phyloP scores from a whole-genome alignment of 2,797 vertebrate species.

The Eutrigla gurnardus region DNA sequence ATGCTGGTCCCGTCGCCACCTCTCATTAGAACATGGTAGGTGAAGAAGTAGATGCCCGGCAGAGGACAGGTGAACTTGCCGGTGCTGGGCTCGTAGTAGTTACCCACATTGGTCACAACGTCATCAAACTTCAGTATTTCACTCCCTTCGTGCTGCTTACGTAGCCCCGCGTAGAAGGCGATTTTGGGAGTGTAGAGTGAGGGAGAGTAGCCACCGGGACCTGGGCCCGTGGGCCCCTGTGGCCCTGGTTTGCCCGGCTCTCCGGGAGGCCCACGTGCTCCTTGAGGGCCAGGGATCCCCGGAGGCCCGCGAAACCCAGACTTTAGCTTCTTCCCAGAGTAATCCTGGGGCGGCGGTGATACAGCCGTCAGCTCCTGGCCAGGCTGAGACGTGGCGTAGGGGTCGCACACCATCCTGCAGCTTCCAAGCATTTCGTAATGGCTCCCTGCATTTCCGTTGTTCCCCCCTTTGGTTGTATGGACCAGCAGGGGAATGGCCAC shows the following conservation, averaged over 20 bases:
- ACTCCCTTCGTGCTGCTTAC: constrained; percentile 89
- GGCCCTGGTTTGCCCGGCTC: constrained; percentile 90
- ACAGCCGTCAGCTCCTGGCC: constrained; percentile 79
- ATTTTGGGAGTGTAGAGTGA: constrained; percentile 91
- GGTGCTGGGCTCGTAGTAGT: constrained; percentile 92
- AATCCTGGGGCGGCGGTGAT: constrained; percentile 87
- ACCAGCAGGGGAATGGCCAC: constrained; percentile 96
- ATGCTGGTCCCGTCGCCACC: constrained; percentile 91
- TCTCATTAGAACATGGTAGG: constrained; percentile 92
- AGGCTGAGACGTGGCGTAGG: constrained; percentile 84
- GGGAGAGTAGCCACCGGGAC: constrained; percentile 88
- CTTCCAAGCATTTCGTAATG: constrained; percentile 95
- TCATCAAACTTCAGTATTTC: constrained; percentile 93
- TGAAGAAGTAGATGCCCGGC: constrained; percentile 93
- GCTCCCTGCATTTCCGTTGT: constrained; percentile 81
- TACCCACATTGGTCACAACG: constrained; percentile 94
- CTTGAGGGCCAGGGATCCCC: constrained; percentile 86
- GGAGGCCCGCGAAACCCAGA: constrained; percentile 87
- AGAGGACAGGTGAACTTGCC: constrained; percentile 95
- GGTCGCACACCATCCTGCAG: constrained; percentile 94
- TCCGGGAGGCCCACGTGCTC: constrained; percentile 87
- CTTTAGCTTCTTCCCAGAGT: constrained; percentile 89
- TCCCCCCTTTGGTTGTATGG: constrained; percentile 90
- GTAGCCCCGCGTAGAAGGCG: constrained; percentile 93
- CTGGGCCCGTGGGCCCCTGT: constrained; percentile 86